A percentile compares a stretch with the other conserved stretches of the same genome.
Conservation (phyloP, 2,113 vertebrate genomes). For the Clinocottus analis region DNA sequence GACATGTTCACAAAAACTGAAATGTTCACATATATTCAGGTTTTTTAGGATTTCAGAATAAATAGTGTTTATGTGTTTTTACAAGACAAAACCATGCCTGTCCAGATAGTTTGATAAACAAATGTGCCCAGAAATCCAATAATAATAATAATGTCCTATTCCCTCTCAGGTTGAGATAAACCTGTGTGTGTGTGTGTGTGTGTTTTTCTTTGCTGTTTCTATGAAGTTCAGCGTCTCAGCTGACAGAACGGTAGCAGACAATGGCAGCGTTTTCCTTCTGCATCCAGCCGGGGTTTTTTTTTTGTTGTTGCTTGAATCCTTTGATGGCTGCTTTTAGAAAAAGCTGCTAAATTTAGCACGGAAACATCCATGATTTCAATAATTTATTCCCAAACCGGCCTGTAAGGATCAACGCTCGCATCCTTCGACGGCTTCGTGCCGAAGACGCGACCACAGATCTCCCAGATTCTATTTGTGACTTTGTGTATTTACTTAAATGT, state of each 20-base stretch:
- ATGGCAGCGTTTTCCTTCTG: slow-evolving; percentile 56
- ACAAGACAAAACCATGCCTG: background rate
- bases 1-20: slow-evolving; percentile 21
- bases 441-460: slow-evolving; percentile 60
- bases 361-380: slow-evolving; percentile 70
- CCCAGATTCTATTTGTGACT: slow-evolving; percentile 81
- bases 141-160: slow-evolving; percentile 22
- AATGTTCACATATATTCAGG: background rate
- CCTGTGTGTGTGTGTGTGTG: slow-evolving; percentile 32
- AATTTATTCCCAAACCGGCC: slow-evolving; percentile 68
- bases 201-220: slow-evolving; percentile 27
- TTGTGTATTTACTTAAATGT: slow-evolving; percentile 78
- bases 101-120: background rate
- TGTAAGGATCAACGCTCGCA: slow-evolving; percentile 52
- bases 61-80: background rate
- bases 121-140: background rate
- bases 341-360: slow-evolving; percentile 72
- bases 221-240: slow-evolving; percentile 37
- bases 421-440: slow-evolving; percentile 55
- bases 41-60: background rate
- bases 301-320: slow-evolving; percentile 41
- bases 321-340: slow-evolving; percentile 67
- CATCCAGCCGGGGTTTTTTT: slow-evolving; percentile 17
- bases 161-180: slow-evolving; percentile 20
- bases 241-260: slow-evolving; percentile 53